phyloP scores from a whole-genome alignment of 1,140 invertebrate genomes.

The Gerris buenoi region DNA sequence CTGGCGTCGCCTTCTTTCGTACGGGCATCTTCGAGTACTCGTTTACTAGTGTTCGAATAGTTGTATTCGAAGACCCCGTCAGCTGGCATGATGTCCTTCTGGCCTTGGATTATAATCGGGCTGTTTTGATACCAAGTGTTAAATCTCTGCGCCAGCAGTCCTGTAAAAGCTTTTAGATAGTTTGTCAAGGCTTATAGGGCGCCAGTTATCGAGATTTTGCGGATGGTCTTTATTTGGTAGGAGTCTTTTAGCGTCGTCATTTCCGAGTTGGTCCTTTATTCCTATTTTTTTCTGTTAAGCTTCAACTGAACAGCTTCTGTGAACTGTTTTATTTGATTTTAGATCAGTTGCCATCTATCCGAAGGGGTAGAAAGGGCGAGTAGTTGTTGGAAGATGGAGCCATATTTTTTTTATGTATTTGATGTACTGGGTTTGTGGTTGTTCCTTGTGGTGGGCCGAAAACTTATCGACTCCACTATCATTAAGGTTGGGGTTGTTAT shows the following conservation, averaged over 20 bases:
- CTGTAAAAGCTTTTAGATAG: slow-evolving; percentile 25
- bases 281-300: neutral
- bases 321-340: neutral
- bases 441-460: too few relatives aligned
- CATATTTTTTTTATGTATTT: too few relatives aligned
- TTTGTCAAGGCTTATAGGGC: slow-evolving; percentile 25
- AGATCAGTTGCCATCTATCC: neutral
- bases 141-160: slow-evolving; percentile 16
- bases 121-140: too few relatives aligned
- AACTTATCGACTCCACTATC: too few relatives aligned
- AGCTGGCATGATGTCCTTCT: too few relatives aligned
- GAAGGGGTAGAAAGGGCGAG: too few relatives aligned
- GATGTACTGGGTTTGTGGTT: too few relatives aligned
- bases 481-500: too few relatives aligned
- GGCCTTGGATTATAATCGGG: too few relatives aligned
- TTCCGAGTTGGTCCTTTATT: neutral
- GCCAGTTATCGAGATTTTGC: slow-evolving; percentile 25
- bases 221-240: slow-evolving; percentile 25
- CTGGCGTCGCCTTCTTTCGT: slow-evolving; percentile 15
- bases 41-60: neutral
- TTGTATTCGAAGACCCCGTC: slow-evolving; percentile 9
- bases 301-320: neutral
- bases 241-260: slow-evolving; percentile 9
- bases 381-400: too few relatives aligned
- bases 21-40: slow-evolving; percentile 19